Conservation (phyloP, 1,140 invertebrate species). For the Drosophila punjabiensis region DNA sequence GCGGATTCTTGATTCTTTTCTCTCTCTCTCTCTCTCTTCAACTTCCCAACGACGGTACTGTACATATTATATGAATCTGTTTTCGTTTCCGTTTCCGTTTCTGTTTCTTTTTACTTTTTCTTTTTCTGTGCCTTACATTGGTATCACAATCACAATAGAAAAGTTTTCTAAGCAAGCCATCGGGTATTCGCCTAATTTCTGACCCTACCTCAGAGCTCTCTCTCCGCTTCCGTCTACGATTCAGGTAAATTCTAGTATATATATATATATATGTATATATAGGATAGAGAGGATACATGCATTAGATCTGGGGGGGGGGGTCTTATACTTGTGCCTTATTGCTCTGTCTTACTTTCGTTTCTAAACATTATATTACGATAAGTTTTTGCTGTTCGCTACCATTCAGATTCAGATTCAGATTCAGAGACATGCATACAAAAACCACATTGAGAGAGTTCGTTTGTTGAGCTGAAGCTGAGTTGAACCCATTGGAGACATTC, state of each 20-base stretch:
- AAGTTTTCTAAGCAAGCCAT: slow-evolving; percentile 58
- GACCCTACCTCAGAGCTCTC: neutral
- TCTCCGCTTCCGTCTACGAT: slow-evolving; percentile 8
- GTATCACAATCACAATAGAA: slow-evolving; percentile 69
- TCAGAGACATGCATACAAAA: slow-evolving; percentile 29
- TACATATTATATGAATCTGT: slow-evolving; percentile 26
- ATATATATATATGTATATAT: slow-evolving; percentile 6
- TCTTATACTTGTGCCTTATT: slow-evolving; percentile 38
- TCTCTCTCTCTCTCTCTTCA: neutral
- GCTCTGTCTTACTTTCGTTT: slow-evolving; percentile 20
- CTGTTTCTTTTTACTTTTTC: slow-evolving; percentile 8
- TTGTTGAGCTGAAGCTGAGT: slow-evolving; percentile 28
- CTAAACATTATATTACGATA: slow-evolving; percentile 36
- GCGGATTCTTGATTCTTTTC: slow-evolving; percentile 24
- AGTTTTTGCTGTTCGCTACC: slow-evolving; percentile 25
- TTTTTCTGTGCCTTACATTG: slow-evolving; percentile 60
- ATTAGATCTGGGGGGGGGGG: slow-evolving; percentile 2
- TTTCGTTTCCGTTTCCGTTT: slow-evolving; percentile 12
- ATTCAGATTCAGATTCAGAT: slow-evolving; percentile 30
- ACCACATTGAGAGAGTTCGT: slow-evolving; percentile 58
- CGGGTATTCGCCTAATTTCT: slow-evolving; percentile 12
- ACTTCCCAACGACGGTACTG: slow-evolving; percentile 13
- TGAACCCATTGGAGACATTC: slow-evolving; percentile 33
- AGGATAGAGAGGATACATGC: slow-evolving; percentile 13
- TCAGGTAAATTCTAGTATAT: slow-evolving; percentile 29